phyloP scores from a whole-genome alignment of 2,113 vertebrate species.

The Setophaga coronata region DNA sequence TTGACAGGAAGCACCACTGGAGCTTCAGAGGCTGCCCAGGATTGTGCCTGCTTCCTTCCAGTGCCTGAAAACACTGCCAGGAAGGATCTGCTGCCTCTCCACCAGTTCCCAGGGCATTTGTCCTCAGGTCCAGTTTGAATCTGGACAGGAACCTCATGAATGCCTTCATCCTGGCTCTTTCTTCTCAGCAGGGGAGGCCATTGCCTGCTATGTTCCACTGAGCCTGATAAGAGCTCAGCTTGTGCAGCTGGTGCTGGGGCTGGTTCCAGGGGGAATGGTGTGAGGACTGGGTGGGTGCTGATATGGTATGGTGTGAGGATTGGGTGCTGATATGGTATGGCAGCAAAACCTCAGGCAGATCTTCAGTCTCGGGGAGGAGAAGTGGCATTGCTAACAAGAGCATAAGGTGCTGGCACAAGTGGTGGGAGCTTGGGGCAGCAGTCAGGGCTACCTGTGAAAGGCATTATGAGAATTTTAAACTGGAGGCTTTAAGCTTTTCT shows the following conservation, averaged over 20 bases:
- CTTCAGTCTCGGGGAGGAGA: accelerated
- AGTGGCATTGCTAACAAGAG: not conserved
- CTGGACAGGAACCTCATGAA: not conserved
- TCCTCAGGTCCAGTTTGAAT: not conserved
- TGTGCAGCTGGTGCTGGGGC: accelerated
- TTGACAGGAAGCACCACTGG: not conserved
- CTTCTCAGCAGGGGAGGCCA: not conserved
- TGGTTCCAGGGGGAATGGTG: not conserved
- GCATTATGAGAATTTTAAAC: not conserved
- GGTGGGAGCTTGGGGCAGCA: not conserved
- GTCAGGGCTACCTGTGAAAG: not conserved
- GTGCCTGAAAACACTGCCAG: not conserved
- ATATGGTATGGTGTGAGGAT: accelerated
- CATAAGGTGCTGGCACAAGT: not conserved
- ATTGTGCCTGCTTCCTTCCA: not conserved
- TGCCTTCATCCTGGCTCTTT: not conserved
- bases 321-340: not conserved
- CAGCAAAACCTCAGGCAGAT: not conserved
- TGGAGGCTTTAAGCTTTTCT: not conserved
- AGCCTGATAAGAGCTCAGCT: not conserved
- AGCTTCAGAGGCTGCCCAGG: not conserved
- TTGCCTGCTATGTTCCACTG: accelerated
- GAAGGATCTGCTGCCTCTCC: not conserved
- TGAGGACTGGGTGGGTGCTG: not conserved
- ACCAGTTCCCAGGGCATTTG: not conserved